A percentile compares a stretch with the other conserved stretches of the same genome.
Evolutionary conservation across 2,113 vertebrate genomes (phyloP).

Genomic region (Zosterops borbonicus): DNA sequence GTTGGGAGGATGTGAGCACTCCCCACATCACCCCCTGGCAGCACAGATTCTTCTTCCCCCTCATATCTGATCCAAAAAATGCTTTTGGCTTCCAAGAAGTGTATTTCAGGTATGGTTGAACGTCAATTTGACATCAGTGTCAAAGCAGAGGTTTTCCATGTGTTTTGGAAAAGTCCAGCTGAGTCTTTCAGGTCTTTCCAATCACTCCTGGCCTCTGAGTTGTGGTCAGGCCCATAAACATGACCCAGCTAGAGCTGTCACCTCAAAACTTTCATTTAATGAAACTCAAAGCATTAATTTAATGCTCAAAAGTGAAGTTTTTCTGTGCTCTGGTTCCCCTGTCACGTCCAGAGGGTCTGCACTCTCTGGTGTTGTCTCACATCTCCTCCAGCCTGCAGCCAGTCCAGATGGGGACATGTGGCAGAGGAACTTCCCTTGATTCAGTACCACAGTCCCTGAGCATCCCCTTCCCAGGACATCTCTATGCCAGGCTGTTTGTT

Average conservation of each 20-base stretch:
- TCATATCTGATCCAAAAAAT: neutral
- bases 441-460: neutral
- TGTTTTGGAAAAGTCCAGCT: neutral
- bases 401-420: rapidly evolving
- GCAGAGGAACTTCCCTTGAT: neutral
- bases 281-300: neutral
- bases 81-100: neutral
- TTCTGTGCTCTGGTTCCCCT: neutral
- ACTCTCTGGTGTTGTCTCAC: neutral
- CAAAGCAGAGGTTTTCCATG: neutral
- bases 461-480: neutral
- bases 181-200: neutral
- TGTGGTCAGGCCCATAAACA: neutral
- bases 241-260: neutral
- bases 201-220: neutral
- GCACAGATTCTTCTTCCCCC: too few relatives aligned
- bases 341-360: neutral
- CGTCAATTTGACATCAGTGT: neutral
- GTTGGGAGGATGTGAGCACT: neutral
- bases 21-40: neutral
- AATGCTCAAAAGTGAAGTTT: neutral
- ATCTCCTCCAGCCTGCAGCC: neutral
- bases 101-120: neutral
- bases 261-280: neutral
- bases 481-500: neutral